Percentiles rank a stretch among this genome's conserved stretches.
Conservation (phyloP, 2,797 vertebrate genomes). For the Muscicapa comitata region DNA sequence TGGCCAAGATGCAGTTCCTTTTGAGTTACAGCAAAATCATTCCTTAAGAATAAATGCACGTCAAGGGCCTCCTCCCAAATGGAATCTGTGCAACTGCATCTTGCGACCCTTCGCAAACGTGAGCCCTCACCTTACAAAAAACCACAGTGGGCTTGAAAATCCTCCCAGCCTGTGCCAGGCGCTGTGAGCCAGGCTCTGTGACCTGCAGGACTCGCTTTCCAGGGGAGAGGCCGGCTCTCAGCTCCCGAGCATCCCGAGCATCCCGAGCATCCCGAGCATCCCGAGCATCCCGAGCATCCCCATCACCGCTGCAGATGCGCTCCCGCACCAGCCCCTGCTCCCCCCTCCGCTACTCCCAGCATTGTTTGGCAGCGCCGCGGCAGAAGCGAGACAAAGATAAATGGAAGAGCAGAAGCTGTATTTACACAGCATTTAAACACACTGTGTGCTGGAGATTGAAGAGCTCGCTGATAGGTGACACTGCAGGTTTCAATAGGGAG, state of each 20-base stretch:
- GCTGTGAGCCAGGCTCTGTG: neutral
- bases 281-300: neutral
- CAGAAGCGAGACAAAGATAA: conserved; percentile 11
- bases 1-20: neutral
- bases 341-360: neutral
- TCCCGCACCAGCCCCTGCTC: neutral
- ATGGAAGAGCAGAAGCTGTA: neutral
- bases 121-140: neutral
- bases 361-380: neutral
- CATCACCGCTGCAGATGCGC: neutral
- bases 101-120: neutral
- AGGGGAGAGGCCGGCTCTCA: neutral
- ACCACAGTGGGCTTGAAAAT: neutral
- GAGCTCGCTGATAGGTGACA: neutral
- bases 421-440: conserved; percentile 51
- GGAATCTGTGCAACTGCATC: neutral
- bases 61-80: neutral
- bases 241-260: neutral
- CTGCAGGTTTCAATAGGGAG: neutral
- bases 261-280: conserved; percentile 15
- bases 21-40: neutral
- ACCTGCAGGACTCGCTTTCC: neutral
- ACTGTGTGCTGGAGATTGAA: neutral
- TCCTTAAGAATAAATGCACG: neutral
- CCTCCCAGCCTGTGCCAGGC: neutral